Percentiles rank a stretch among this genome's conserved stretches.
Conservation (phyloP, 2,797 vertebrate species). For the Salarias fasciatus region DNA sequence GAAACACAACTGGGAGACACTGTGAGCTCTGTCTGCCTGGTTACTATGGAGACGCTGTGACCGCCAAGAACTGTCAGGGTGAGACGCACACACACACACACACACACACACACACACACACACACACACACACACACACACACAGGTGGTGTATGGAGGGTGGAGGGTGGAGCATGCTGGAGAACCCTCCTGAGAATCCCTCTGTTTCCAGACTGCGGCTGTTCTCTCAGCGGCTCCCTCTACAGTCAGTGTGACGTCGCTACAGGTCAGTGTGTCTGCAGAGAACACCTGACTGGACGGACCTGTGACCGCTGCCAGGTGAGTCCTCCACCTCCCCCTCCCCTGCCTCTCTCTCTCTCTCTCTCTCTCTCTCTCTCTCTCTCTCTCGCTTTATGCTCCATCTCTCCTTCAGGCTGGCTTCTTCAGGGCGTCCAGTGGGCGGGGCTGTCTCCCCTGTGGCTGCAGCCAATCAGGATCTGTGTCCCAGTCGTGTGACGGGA, state of each 20-base stretch:
- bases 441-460: slow-evolving; percentile 85
- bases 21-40: slow-evolving; percentile 89
- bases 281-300: slow-evolving; percentile 82
- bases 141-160: no score
- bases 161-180: no score
- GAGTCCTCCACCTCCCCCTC: background rate
- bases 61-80: slow-evolving; percentile 88
- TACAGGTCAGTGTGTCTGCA: slow-evolving; percentile 89
- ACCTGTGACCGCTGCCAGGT: slow-evolving; percentile 91
- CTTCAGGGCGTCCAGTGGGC: slow-evolving; percentile 81
- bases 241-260: slow-evolving; percentile 84
- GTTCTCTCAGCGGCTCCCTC: slow-evolving; percentile 83
- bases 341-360: no score
- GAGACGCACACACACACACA: slow-evolving; percentile 35
- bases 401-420: slow-evolving; percentile 80
- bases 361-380: background rate
- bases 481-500: slow-evolving; percentile 81
- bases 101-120: slow-evolving; percentile 13
- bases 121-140: background rate
- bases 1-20: slow-evolving; percentile 85
- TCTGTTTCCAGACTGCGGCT: slow-evolving; percentile 84
- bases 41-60: slow-evolving; percentile 89
- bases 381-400: rapidly evolving
- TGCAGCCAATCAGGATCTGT: slow-evolving; percentile 84
- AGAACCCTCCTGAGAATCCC: background rate